phyloP scores from a whole-genome alignment of 2,113 vertebrate species.

The Chelonoidis abingdonii region DNA sequence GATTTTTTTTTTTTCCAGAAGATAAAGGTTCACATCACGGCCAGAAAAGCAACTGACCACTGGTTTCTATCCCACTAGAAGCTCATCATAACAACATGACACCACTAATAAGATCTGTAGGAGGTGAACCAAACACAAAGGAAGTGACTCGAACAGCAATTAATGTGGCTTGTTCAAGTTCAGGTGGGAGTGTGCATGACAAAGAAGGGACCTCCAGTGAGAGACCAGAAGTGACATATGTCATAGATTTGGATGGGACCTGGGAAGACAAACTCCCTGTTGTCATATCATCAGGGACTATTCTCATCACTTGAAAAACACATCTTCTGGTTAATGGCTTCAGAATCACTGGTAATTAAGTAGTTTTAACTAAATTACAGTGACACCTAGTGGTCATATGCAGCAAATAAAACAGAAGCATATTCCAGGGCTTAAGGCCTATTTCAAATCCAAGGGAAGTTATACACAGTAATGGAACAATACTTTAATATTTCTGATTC shows the following conservation, averaged over 20 bases:
- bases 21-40: neutral
- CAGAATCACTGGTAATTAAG: neutral
- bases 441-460: neutral
- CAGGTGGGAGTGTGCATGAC: neutral
- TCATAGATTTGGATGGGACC: rapidly evolving
- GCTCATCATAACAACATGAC: neutral
- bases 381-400: neutral
- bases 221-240: neutral
- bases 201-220: neutral
- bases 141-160: neutral
- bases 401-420: no score
- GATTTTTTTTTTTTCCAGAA: neutral
- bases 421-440: neutral
- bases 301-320: neutral
- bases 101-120: neutral
- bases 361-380: neutral
- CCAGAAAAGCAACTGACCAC: neutral
- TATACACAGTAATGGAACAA: neutral
- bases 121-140: neutral
- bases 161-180: neutral
- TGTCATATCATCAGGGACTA: neutral
- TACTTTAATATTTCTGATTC: neutral
- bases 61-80: neutral
- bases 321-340: neutral
- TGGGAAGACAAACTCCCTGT: neutral